Base-by-base conservation (phyloP, 2,113 vertebrate species). In the Oostethus manadensis region DNA sequence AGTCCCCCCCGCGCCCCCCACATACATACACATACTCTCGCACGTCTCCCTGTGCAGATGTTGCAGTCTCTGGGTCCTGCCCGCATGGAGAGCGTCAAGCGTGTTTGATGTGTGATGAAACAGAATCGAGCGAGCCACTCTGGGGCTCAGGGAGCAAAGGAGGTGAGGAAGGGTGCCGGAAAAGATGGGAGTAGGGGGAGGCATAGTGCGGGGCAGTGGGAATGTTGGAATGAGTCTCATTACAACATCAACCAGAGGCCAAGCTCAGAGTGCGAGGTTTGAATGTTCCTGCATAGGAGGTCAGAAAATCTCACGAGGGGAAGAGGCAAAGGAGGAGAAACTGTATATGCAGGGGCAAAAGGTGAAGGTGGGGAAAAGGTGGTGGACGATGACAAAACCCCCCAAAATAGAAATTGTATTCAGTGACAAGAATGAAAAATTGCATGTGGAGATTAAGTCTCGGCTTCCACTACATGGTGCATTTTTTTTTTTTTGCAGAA, bases 41-140 rank as follows among this genome's bases (percentile, higher is more conserved):
- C 63, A 33, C 60, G 58, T 84, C 84, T 88, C 91, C 92, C 88
- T 51, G 76, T 92, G 89, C 96, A 97, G 95, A 96, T 97, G 95
- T 93, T 98, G 81, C 68, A 84, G 90, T 94, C 93, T 91, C 92
- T 86, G 87, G 92, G 92, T 92, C 92, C 90, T 61, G 90, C 80
- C 87, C 85, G 89, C 78, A 87, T 88, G 88, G 90, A 93, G 92
- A 88, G 65, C 90, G 77, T 89, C 88, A 67, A 89, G 89, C 89
- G 90, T 71, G 93, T 98, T 99, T 98, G 96, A 98, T 93, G 96
- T 98, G 92, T 90, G 95, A 98, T 98, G 93, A 97, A 98, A 98
- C 93, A 85, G 94, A 94, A 93, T 92, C 71, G 47, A 94, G 92
- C 80, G 65, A 93, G 92, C 93, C 93, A 89, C 92, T 89, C 89